A percentile compares a stretch with the other conserved stretches of the same genome.
Evolutionary conservation across 2,888 invertebrate genomes (phyloP).

Genomic region (Loripinus fragilis): DNA sequence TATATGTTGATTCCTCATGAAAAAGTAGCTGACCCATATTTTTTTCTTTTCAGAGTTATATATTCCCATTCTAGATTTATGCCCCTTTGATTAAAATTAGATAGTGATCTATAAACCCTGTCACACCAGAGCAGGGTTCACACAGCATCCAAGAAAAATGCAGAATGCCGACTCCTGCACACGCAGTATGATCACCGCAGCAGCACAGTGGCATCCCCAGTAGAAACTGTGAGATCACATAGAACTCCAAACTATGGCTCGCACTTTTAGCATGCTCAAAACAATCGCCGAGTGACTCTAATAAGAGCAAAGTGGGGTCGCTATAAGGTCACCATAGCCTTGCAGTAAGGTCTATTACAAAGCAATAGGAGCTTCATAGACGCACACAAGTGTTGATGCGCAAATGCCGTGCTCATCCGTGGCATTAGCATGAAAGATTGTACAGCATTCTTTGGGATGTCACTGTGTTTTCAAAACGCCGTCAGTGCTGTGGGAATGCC

Average conservation of each 20-base stretch:
- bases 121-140: constrained; percentile 3
- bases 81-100: too few species aligned
- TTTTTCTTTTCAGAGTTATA: too few species aligned
- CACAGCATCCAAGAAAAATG: constrained; percentile 11
- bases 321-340: constrained; percentile 15
- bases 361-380: constrained; percentile 7
- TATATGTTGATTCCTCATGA: too few species aligned
- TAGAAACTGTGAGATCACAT: background rate
- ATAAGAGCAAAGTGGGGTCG: constrained; percentile 3
- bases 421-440: background rate
- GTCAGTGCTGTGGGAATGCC: too few species aligned
- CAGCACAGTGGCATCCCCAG: constrained; percentile 10
- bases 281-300: background rate
- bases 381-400: background rate
- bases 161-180: background rate
- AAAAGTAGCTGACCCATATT: too few species aligned
- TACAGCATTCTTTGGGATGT: background rate
- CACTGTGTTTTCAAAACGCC: background rate
- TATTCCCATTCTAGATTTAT: too few species aligned
- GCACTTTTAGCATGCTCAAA: constrained; percentile 10
- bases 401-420: background rate
- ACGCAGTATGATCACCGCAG: constrained; percentile 3
- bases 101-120: constrained; percentile 1
- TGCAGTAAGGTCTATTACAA: constrained; percentile 11
- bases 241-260: background rate